Evolutionary conservation across 2,888 invertebrate genomes (phyloP), one percentile per base, ranked within the genome.

Genomic region (Diarsia dahlii): DNA sequence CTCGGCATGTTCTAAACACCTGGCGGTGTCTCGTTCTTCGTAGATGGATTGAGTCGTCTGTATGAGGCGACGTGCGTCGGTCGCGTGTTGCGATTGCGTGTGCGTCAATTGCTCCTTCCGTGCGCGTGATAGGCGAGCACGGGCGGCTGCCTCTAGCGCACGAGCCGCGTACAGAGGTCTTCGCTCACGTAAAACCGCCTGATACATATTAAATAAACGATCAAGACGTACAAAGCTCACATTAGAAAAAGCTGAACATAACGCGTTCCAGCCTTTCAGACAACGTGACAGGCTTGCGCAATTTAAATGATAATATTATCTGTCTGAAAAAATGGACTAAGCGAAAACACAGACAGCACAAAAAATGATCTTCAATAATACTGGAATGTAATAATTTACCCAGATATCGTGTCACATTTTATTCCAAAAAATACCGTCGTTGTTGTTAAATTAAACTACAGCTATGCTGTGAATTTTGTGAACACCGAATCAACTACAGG

Each of bases 101-200:
- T 91, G 91, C 1, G 88, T 89, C 3, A 94, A 84, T 84, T 93
- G 93, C 73, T 92, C 92, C 77, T 95, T 94, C 0, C 95, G 91
- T 3, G 93, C 91, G 13, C 88, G 88, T 8, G 90, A 92, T 0
- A 96, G 91, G 6, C 96, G 92, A 1, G 90, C 90, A 0, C 93
- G 88, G 0, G 96, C 94, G 0, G 91, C 91, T 3, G 89, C 90
- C 81, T 95, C 95, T 0, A 91, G 84, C 2, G 95, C 94, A 4
- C 94, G 87, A 3, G 95, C 95, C 0, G 96, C 95, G 79, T 96
- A 96, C 5, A 96, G 78, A 0, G 96, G 96, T 10, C 93, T 90
- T 60, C 96, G 93, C 84, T 95, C 95, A 8, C 95, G 93, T 12
- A 96, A 90, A 0, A 95, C 95, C 18, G 87, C 91, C 96, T 96